Evolutionary conservation across 2,888 invertebrate species (phyloP), one percentile per base, ranked within the genome.

Genomic region (Lasioglossum malachurum): DNA sequence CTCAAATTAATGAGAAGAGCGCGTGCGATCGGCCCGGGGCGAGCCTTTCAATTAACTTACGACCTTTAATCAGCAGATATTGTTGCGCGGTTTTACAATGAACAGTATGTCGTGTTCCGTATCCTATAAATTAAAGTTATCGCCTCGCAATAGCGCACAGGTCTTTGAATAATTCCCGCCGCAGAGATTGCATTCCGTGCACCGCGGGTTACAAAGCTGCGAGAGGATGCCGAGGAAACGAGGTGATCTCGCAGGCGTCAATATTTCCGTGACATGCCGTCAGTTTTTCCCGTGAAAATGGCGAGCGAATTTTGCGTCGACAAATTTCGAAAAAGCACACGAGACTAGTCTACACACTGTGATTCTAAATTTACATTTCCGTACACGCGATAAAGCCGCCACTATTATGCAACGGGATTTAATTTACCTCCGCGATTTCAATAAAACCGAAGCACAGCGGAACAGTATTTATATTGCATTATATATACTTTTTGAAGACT

Each of bases 51-150:
- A 71, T 71, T 71, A 71, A 41, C 41, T 71, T 41, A 14, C n/a
- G 14, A n/a, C 14, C 38, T 71, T 71, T 71, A 71, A 71, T 38
- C 69, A 38, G n/a, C 23, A 2, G 38, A 12, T 12, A 71, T 71
- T 71, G 38, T 41, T 41, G 23, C 38, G 35, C 4, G 69, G 23
- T 71, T 38, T 38, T n/a, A 71, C 38, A 71, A 71, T 71, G n/a
- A n/a, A 14, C 69, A n/a, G n/a, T 41, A 12, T 38, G 38, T 69
- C 35, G 71, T n/a, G 71, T 71, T 71, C 41, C 71, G n/a, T 71
- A 71, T n/a, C n/a, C n/a, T 41, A n/a, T 41, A 41, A 71, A 71
- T 41, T 71, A 71, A 71, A 71, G 41, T 71, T 71, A 71, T 71
- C 23, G 41, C 71, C n/a, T 12, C 14, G 71, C 12, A 5, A 41